phyloP scores from a whole-genome alignment of 2,797 vertebrate species.

The Sebastiscus tertius region DNA sequence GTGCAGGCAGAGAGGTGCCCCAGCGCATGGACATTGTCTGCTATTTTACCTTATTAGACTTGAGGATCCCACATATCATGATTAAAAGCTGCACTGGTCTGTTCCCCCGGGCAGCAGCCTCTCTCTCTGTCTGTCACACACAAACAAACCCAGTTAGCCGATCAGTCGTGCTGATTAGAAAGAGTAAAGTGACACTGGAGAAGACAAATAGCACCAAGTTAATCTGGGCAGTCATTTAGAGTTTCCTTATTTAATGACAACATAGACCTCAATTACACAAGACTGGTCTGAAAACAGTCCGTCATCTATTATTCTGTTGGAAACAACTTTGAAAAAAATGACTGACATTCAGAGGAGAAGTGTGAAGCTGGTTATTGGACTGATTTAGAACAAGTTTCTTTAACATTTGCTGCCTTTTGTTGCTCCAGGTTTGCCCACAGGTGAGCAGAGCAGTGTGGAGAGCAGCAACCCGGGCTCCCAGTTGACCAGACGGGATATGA shows the following conservation, averaged over 20 bases:
- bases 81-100: conserved; percentile 42
- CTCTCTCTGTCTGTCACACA: conserved; percentile 14
- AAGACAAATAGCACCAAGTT: conserved; percentile 52
- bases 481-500: conserved; percentile 74
- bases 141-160: conserved; percentile 61
- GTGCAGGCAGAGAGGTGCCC: conserved; percentile 34
- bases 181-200: conserved; percentile 50
- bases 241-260: conserved; percentile 51
- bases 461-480: conserved; percentile 23
- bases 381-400: background rate
- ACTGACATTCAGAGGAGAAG: background rate
- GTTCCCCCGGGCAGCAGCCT: background rate
- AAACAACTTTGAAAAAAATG: background rate
- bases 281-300: background rate
- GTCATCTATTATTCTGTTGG: background rate
- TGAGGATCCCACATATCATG: conserved; percentile 43
- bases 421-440: conserved; percentile 54
- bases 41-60: conserved; percentile 20
- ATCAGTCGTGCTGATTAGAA: conserved; percentile 44
- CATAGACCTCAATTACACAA: conserved; percentile 12
- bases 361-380: background rate
- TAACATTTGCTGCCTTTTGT: background rate
- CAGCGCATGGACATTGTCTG: background rate
- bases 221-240: conserved; percentile 38
- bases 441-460: conserved; percentile 71